phyloP scores from a whole-genome alignment of 2,888 invertebrate genomes.

The Epirrhoe tristata region DNA sequence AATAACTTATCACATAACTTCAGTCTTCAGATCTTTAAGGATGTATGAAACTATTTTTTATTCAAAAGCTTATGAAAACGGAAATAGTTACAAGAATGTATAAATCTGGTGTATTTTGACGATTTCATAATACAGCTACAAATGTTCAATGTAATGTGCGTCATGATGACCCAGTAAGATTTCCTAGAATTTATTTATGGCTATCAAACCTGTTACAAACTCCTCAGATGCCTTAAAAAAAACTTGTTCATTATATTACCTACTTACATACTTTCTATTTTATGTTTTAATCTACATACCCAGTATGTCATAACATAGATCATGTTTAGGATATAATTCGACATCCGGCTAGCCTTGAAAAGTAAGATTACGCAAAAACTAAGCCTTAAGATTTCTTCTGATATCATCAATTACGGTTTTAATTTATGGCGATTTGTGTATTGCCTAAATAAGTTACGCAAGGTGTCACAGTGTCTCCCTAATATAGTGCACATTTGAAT shows the following conservation, averaged over 20 bases:
- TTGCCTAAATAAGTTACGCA: slow-evolving; percentile 34
- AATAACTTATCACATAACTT: neutral
- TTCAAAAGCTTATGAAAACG: neutral
- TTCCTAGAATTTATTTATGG: slow-evolving; percentile 6
- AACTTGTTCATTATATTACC: slow-evolving; percentile 15
- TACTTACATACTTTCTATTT: slow-evolving; percentile 22
- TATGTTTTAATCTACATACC: slow-evolving; percentile 3
- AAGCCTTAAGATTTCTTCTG: neutral
- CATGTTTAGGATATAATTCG: slow-evolving; percentile 1
- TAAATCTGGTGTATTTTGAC: neutral
- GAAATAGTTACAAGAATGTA: neutral
- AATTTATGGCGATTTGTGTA: slow-evolving; percentile 30
- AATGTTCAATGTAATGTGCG: neutral
- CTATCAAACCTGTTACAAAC: slow-evolving; percentile 24
- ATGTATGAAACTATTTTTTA: neutral
- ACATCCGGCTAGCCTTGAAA: slow-evolving; percentile 15
- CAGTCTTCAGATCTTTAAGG: neutral
- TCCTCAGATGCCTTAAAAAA: slow-evolving; percentile 1
- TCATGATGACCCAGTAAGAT: slow-evolving; percentile 10
- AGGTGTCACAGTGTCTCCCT: slow-evolving; percentile 42
- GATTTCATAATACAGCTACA: neutral
- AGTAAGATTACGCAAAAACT: slow-evolving; percentile 11
- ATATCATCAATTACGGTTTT: slow-evolving; percentile 12
- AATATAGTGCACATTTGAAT: neutral
- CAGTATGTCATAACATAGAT: slow-evolving; percentile 2